phyloP scores from a whole-genome alignment of 92 coral and sea anemone genomes.

The Palythoa heliodiscus region DNA sequence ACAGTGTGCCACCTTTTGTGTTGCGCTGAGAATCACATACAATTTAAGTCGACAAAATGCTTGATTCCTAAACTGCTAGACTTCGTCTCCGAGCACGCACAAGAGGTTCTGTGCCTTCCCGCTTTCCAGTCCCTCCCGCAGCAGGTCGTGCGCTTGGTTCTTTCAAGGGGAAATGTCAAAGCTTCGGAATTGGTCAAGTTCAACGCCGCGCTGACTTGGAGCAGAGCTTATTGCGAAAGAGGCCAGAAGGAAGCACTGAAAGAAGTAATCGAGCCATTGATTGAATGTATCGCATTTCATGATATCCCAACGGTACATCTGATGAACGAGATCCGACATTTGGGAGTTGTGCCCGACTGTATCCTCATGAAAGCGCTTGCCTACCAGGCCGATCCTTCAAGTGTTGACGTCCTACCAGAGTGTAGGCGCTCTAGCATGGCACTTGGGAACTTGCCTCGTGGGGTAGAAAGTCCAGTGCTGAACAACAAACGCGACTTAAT shows the following conservation, averaged over 20 bases:
- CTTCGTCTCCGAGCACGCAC: constrained; percentile 61
- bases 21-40: constrained; percentile 60
- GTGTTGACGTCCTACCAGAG: constrained; percentile 46
- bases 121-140: constrained; percentile 64
- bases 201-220: constrained; percentile 62
- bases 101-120: constrained; percentile 54
- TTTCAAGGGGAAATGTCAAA: constrained; percentile 57
- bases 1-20: constrained; percentile 56
- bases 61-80: constrained; percentile 66
- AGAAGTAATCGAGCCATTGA: constrained; percentile 60
- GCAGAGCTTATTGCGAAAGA: constrained; percentile 52
- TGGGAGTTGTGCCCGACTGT: constrained; percentile 61
- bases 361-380: constrained; percentile 68
- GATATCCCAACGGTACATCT: constrained; percentile 63
- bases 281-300: constrained; percentile 64
- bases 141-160: constrained; percentile 59
- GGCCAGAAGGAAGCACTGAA: constrained; percentile 35
- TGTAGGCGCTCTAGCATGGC: constrained; percentile 23
- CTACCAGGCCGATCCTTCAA: constrained; percentile 65
- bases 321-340: constrained; percentile 62
- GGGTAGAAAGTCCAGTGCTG: constrained; percentile 14
- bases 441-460: not conserved
- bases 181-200: constrained; percentile 63
- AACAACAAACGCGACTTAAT: constrained; percentile 15
- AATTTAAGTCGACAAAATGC: constrained; percentile 59